Conservation (phyloP, 2,113 vertebrate genomes). For the Oxyruncus cristatus region DNA sequence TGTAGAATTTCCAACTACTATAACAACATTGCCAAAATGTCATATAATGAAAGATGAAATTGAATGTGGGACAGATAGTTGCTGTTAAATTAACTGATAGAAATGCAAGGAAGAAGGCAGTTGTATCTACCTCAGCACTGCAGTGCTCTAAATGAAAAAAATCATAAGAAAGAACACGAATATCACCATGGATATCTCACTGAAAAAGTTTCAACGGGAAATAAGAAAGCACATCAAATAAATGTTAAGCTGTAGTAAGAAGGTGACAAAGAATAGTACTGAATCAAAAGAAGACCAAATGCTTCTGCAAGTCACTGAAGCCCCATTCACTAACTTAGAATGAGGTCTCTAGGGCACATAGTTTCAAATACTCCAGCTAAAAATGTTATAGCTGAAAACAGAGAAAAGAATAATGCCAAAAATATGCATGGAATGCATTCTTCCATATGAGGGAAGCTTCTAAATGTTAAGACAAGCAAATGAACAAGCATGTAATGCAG, state of each 20-base stretch:
- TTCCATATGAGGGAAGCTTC: neutral
- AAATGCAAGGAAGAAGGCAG: neutral
- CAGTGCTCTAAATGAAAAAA: neutral
- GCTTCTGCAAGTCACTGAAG: neutral
- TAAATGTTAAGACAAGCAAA: neutral
- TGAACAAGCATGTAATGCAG: neutral
- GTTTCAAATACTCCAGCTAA: neutral
- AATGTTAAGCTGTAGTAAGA: neutral
- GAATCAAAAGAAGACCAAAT: neutral
- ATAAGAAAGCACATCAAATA: neutral
- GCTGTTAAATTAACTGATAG: conserved; percentile 2
- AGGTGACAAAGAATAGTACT: neutral
- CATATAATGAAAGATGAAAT: neutral
- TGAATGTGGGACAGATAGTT: neutral
- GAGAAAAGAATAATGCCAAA: neutral
- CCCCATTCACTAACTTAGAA: neutral
- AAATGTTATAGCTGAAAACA: neutral
- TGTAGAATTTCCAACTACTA: neutral
- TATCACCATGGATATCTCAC: neutral
- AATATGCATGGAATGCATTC: neutral
- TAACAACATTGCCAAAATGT: neutral
- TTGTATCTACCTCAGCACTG: neutral
- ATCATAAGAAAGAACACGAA: neutral
- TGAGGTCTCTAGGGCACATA: neutral
- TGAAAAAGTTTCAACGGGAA: neutral